These are phyloP conservation scores for Acromyrmex echinatior DNA, from an alignment of 1,140 invertebrate genomes.

Conservation along the genomic window DNA sequence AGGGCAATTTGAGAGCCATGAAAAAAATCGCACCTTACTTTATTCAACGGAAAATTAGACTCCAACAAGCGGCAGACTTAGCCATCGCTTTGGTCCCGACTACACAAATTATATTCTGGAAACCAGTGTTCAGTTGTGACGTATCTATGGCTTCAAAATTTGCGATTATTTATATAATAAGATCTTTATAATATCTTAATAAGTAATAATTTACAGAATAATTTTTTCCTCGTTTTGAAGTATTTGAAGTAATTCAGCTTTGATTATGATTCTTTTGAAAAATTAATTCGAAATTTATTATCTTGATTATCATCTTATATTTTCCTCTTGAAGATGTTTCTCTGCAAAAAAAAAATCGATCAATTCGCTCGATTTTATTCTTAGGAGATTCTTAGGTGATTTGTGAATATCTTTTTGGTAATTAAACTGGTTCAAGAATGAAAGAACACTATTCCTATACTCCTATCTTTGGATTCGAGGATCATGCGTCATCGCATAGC, in stretches of 20 bases:
- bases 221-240: background rate
- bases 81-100: background rate
- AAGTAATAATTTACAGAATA: background rate
- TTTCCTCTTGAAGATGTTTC: background rate
- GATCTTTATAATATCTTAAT: background rate
- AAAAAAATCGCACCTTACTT: background rate
- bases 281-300: background rate
- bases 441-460: background rate
- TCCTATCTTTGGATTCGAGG: background rate
- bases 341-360: background rate
- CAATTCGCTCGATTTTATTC: background rate
- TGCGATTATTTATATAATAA: background rate
- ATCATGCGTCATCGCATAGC: conserved; percentile 17
- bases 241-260: background rate
- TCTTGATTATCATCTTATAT: background rate
- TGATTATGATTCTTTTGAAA: background rate
- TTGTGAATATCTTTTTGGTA: background rate
- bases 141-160: background rate
- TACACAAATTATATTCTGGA: background rate
- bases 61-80: background rate
- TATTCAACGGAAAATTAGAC: background rate
- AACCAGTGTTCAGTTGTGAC: background rate
- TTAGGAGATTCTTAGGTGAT: background rate
- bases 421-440: conserved; percentile 28
- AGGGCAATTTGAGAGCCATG: conserved; percentile 12